Percentiles rank a stretch among this genome's conserved stretches.
These are phyloP conservation scores for Pseudoips prasinana DNA, from an alignment of 2,888 invertebrate species.

Conservation along the genomic window DNA sequence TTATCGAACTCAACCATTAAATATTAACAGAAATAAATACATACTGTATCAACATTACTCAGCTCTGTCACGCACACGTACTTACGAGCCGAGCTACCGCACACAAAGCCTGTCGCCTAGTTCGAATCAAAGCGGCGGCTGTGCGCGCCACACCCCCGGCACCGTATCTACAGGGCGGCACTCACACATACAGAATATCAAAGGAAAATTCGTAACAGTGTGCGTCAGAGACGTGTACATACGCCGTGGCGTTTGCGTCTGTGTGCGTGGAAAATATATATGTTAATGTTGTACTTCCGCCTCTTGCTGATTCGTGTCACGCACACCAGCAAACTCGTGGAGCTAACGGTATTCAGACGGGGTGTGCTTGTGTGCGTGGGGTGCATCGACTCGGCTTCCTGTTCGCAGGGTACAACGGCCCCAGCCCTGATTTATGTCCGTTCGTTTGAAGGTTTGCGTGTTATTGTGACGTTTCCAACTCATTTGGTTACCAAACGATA, in stretches of 20 bases:
- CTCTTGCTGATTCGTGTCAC: constrained; percentile 65
- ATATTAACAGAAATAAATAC: constrained; percentile 28
- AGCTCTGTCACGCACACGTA: constrained; percentile 32
- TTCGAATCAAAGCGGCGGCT: constrained; percentile 40
- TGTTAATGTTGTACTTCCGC: constrained; percentile 77
- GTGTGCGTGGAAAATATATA: constrained; percentile 69
- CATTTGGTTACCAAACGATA: constrained; percentile 42
- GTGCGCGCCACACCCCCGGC: constrained; percentile 66
- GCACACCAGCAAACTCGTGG: constrained; percentile 38
- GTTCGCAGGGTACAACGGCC: constrained; percentile 75
- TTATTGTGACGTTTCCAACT: constrained; percentile 59
- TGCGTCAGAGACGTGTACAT: constrained; percentile 37
- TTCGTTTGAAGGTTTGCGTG: constrained; percentile 70
- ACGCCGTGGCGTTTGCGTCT: constrained; percentile 18
- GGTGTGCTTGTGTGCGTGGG: constrained; percentile 52
- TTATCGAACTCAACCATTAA: no score
- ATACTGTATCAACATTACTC: constrained; percentile 39
- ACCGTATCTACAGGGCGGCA: constrained; percentile 62
- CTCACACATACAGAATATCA: constrained; percentile 47
- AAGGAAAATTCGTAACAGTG: constrained; percentile 38
- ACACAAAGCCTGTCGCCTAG: constrained; percentile 42
- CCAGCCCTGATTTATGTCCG: constrained; percentile 68
- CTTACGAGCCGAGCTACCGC: constrained; percentile 28
- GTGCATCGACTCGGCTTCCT: constrained; percentile 79
- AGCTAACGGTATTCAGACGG: constrained; percentile 18